These are phyloP conservation scores for Tethya wilhelma DNA, from an alignment of 37 sponge, comb jelly and placozoan species.

Conservation along the genomic window DNA sequence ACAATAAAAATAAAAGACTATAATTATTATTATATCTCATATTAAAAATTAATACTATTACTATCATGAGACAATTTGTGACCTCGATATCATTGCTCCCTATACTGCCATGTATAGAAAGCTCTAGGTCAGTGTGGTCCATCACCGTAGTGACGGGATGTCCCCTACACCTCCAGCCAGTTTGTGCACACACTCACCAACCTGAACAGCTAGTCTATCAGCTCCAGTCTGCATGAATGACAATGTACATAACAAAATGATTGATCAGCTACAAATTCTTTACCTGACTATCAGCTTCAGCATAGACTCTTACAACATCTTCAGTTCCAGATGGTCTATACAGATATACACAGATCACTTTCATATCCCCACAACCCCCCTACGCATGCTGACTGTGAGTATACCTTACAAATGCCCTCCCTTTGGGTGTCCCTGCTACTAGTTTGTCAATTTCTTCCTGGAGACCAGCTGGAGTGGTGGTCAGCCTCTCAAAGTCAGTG, in stretches of 20 bases:
- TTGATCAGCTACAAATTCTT: not conserved
- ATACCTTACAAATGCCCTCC: constrained; percentile 89
- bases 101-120: no score
- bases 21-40: no score
- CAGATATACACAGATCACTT: not conserved
- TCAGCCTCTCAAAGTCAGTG: constrained; percentile 77
- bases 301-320: constrained; percentile 96
- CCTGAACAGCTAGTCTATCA: constrained; percentile 50
- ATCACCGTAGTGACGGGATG: constrained; percentile 17
- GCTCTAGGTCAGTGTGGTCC: no score
- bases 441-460: constrained; percentile 79
- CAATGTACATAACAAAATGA: not conserved
- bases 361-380: not conserved
- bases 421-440: constrained; percentile 36
- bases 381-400: not conserved
- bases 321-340: constrained; percentile 96
- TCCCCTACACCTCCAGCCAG: constrained; percentile 70
- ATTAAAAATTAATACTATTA: no score
- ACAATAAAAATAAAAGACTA: no score
- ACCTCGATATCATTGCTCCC: no score
- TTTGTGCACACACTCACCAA: constrained; percentile 54
- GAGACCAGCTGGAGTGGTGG: constrained; percentile 70
- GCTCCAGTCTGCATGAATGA: constrained; percentile 38
- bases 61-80: no score
- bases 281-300: constrained; percentile 91